These are phyloP conservation scores for Tyria jacobaeae DNA, from an alignment of 2,888 invertebrate genomes.

Conservation along the genomic window DNA sequence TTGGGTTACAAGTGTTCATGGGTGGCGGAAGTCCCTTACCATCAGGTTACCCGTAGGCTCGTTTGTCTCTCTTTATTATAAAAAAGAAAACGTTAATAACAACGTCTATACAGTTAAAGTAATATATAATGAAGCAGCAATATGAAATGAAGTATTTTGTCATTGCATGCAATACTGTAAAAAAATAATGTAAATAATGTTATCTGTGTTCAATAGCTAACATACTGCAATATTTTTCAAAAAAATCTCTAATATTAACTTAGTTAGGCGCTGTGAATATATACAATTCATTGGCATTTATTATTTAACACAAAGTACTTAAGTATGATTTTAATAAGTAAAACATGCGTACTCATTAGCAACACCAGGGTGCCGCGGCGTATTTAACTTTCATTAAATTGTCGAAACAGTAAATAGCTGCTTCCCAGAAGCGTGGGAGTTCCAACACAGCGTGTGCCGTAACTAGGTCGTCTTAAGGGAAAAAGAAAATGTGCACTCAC, in stretches of 20 bases:
- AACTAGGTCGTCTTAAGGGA: slow-evolving; percentile 72
- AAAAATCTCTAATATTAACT: background rate
- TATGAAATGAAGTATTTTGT: too few relatives aligned
- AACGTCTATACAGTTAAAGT: too few relatives aligned
- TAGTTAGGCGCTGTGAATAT: background rate
- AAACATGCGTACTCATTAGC: slow-evolving; percentile 22
- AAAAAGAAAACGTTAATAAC: too few relatives aligned
- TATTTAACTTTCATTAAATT: slow-evolving; percentile 69
- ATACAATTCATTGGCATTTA: background rate
- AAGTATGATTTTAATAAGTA: slow-evolving; percentile 27
- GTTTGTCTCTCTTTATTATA: too few relatives aligned
- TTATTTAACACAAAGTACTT: background rate
- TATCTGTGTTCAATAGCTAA: too few relatives aligned
- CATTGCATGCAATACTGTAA: too few relatives aligned
- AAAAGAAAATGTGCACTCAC: slow-evolving; percentile 37
- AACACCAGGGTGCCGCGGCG: slow-evolving; percentile 46
- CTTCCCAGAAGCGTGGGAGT: slow-evolving; percentile 78
- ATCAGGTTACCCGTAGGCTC: too few relatives aligned
- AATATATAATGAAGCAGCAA: too few relatives aligned
- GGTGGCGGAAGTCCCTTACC: too few relatives aligned
- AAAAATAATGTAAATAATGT: too few relatives aligned
- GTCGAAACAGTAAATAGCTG: slow-evolving; percentile 69
- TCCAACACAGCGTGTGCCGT: slow-evolving; percentile 38
- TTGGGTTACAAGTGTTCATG: too few relatives aligned
- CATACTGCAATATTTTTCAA: too few relatives aligned